Evolutionary conservation across 2,888 invertebrate genomes (phyloP).

Genomic region (Campaea margaritaria): DNA sequence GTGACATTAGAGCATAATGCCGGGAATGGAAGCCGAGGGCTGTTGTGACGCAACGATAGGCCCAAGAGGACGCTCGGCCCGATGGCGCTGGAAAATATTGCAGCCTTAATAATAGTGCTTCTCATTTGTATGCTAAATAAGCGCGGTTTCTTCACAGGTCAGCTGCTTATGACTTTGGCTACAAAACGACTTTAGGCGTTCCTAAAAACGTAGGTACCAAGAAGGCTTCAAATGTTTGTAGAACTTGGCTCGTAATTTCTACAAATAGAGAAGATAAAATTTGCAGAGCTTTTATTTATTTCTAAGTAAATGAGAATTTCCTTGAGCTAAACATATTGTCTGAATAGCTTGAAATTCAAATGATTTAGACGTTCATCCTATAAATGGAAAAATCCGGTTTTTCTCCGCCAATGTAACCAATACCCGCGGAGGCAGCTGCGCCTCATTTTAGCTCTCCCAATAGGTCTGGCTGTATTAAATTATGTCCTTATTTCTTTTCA

Average conservation of each 20-base stretch:
- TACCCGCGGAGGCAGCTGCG: slow-evolving; percentile 62
- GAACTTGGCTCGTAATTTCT: too few relatives aligned
- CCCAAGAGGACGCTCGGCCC: slow-evolving; percentile 57
- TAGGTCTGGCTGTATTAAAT: slow-evolving; percentile 59
- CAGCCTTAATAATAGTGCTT: neutral
- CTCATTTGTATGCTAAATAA: slow-evolving; percentile 2
- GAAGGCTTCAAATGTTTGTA: too few relatives aligned
- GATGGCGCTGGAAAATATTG: slow-evolving; percentile 40
- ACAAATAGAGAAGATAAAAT: too few relatives aligned
- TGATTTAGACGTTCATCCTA: slow-evolving; percentile 38
- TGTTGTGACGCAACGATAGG: slow-evolving; percentile 71
- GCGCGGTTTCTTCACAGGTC: slow-evolving; percentile 3
- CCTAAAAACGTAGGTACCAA: too few relatives aligned
- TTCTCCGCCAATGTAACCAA: slow-evolving; percentile 50
- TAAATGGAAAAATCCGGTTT: slow-evolving; percentile 46
- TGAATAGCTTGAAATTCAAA: slow-evolving; percentile 44
- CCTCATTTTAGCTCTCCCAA: slow-evolving; percentile 57
- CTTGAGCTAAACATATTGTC: slow-evolving; percentile 33
- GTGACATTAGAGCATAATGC: slow-evolving; percentile 83
- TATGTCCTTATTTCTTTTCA: slow-evolving; percentile 67
- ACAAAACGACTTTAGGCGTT: too few relatives aligned
- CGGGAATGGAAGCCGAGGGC: slow-evolving; percentile 76
- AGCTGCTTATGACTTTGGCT: neutral
- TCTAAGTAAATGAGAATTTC: neutral
- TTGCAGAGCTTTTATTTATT: too few relatives aligned